phyloP scores from a whole-genome alignment of 2,797 vertebrate species.

The Hylomyscus alleni region DNA sequence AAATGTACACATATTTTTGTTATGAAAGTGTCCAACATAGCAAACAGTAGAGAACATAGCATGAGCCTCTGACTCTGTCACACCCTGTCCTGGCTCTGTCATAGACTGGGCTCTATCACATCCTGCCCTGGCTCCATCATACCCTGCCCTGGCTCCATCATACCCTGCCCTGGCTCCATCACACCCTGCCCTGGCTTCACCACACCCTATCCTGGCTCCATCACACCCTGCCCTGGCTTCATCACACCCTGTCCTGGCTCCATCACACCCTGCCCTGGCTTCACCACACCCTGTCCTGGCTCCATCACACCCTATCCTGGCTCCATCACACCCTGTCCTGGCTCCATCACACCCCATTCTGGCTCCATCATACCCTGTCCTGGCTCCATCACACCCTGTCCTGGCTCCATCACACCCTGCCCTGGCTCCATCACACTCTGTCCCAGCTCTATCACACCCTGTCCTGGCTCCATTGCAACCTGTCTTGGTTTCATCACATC shows the following conservation, averaged over 20 bases:
- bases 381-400: not conserved
- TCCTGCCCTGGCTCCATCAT: not conserved
- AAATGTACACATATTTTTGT: constrained; percentile 22
- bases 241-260: not conserved
- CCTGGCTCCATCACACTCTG: not conserved
- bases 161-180: not conserved
- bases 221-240: not conserved
- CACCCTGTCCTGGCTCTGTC: not conserved
- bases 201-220: not conserved
- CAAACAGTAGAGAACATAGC: not conserved
- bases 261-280: not conserved
- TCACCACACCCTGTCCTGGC: not conserved
- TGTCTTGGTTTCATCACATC: not conserved
- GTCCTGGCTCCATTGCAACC: not conserved
- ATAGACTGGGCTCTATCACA: not conserved
- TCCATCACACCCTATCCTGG: not conserved
- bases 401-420: not conserved
- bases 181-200: not conserved
- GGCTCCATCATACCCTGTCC: not conserved
- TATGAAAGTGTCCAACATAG: not conserved
- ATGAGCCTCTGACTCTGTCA: not conserved
- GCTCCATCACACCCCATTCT: not conserved
- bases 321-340: not conserved
- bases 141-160: not conserved
- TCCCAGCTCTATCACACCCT: not conserved